Percentiles rank a stretch among this genome's conserved stretches.
Evolutionary conservation across 2,797 vertebrate species (phyloP).

Genomic region (Tamandua tetradactyla): DNA sequence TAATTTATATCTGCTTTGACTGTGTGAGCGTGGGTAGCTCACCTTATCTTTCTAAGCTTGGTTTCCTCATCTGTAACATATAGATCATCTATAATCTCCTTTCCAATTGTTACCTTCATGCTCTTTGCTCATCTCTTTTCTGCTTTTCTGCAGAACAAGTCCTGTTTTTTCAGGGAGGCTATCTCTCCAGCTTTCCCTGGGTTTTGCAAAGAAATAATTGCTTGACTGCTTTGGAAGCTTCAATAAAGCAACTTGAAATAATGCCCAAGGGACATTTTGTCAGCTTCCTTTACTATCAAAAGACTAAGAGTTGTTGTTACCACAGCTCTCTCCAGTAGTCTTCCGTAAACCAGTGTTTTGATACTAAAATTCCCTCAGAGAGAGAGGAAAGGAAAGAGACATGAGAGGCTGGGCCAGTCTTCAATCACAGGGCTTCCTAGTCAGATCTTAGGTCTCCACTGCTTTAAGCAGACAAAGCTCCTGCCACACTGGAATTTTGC

Average conservation of each 20-base stretch:
- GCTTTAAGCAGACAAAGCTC: background rate
- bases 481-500: background rate
- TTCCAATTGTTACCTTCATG: background rate
- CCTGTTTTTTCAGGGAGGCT: constrained; percentile 31
- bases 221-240: constrained; percentile 50
- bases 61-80: background rate
- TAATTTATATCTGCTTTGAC: background rate
- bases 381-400: background rate
- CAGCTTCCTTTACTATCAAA: constrained; percentile 14
- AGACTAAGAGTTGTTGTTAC: background rate
- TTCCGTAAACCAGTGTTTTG: constrained; percentile 57
- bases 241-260: constrained; percentile 64
- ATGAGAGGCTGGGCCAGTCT: background rate
- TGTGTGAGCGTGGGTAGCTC: background rate
- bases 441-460: background rate
- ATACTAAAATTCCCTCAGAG: constrained; percentile 50
- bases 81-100: background rate
- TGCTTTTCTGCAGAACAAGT: constrained; percentile 37
- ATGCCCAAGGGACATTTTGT: constrained; percentile 21
- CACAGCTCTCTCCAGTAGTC: constrained; percentile 5
- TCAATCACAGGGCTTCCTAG: background rate
- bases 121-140: background rate
- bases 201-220: constrained; percentile 63
- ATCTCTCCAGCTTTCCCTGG: constrained; percentile 30
- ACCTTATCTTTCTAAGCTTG: background rate